Conservation (phyloP, 2,113 vertebrate genomes). For the Rhea pennata region DNA sequence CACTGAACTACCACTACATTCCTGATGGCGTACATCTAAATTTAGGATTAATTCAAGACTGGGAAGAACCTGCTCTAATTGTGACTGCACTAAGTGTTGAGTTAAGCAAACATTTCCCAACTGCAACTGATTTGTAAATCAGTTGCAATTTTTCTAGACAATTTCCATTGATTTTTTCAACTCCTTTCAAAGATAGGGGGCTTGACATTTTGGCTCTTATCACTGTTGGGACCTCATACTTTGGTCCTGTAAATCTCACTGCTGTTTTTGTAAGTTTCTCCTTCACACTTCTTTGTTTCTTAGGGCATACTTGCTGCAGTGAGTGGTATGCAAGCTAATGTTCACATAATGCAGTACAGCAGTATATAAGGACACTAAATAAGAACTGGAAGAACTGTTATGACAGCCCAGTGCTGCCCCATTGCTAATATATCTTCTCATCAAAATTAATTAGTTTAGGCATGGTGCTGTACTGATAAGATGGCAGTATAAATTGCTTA, state of each 20-base stretch:
- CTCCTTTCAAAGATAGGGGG: neutral
- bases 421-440: neutral
- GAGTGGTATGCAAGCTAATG: neutral
- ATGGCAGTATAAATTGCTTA: neutral
- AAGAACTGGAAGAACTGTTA: neutral
- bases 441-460: neutral
- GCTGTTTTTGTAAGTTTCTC: no score
- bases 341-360: neutral
- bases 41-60: neutral
- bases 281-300: neutral
- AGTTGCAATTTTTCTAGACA: neutral
- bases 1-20: neutral
- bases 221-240: fast-evolving
- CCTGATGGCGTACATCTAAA: neutral
- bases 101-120: neutral
- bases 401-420: neutral
- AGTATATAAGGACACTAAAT: neutral
- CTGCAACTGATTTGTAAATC: neutral
- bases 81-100: neutral
- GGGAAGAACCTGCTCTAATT: neutral
- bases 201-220: neutral
- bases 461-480: neutral
- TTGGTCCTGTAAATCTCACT: neutral
- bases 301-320: neutral
- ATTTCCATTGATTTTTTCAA: neutral